Percentiles rank a stretch among this genome's conserved stretches.
These are phyloP conservation scores for Brachymystax lenok DNA, from an alignment of 2,797 vertebrate genomes.

Conservation along the genomic window DNA sequence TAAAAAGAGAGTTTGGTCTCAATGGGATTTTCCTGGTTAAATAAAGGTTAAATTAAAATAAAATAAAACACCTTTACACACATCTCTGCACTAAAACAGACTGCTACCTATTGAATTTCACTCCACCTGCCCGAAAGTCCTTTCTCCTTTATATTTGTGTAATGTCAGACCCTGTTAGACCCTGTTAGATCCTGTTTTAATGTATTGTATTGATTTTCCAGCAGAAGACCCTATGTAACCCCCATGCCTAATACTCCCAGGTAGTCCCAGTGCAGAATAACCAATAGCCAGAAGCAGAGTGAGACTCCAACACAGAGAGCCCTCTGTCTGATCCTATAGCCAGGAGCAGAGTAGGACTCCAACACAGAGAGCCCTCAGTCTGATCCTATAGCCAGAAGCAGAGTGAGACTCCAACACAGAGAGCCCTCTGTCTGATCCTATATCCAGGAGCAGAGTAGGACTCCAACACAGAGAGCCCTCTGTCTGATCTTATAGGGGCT, in stretches of 20 bases:
- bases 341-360: background rate
- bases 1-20: no score
- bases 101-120: constrained; percentile 1
- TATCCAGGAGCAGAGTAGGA: no score
- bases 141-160: background rate
- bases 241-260: background rate
- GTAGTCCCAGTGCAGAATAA: background rate
- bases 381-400: background rate
- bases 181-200: background rate
- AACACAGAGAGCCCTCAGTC: constrained; percentile 1
- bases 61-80: background rate
- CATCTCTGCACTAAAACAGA: background rate
- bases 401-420: no score
- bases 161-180: background rate
- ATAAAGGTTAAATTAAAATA: no score
- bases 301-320: background rate
- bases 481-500: constrained; percentile 1
- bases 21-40: no score
- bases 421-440: no score
- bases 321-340: constrained; percentile 8
- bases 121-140: background rate
- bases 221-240: background rate
- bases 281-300: background rate
- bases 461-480: no score
- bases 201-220: background rate